Evolutionary conservation across 1,140 invertebrate genomes (phyloP).

Genomic region (Bactericera cockerelli): DNA sequence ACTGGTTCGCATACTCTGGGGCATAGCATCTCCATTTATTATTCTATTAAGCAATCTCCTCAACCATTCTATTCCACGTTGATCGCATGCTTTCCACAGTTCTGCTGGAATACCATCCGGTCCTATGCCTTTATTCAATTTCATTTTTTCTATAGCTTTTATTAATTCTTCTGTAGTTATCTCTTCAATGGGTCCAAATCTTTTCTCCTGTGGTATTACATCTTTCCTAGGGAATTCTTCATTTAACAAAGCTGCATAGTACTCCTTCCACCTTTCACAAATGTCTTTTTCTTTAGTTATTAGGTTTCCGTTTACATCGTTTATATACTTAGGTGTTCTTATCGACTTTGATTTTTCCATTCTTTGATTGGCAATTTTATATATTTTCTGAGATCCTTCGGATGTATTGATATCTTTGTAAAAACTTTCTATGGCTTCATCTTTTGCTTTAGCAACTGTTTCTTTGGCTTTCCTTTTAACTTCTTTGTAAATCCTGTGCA

Average conservation of each 20-base stretch:
- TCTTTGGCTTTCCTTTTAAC: neutral
- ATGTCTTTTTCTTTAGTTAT: neutral
- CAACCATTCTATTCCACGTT: constrained; percentile 6
- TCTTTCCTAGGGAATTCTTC: constrained; percentile 9
- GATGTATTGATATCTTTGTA: neutral
- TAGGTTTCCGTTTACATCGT: constrained; percentile 7
- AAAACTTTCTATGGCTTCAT: neutral
- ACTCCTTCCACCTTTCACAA: constrained; percentile 3
- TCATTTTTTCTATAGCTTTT: neutral
- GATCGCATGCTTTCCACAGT: constrained; percentile 10
- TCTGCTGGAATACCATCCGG: constrained; percentile 10
- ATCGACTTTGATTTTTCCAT: constrained; percentile 6
- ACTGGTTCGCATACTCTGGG: neutral
- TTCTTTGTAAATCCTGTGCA: neutral
- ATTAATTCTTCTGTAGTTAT: neutral
- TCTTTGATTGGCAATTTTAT: constrained; percentile 12
- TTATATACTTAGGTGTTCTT: constrained; percentile 9
- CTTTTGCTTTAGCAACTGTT: neutral
- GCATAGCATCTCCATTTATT: neutral
- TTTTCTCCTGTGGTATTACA: neutral
- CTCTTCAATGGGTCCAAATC: neutral
- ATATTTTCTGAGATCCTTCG: neutral
- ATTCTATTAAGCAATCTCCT: constrained; percentile 9
- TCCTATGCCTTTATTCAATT: constrained; percentile 6
- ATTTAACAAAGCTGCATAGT: constrained; percentile 10